A percentile compares a stretch with the other conserved stretches of the same genome.
Conservation (phyloP, 1,140 invertebrate genomes). For the Cataglyphis hispanica region DNA sequence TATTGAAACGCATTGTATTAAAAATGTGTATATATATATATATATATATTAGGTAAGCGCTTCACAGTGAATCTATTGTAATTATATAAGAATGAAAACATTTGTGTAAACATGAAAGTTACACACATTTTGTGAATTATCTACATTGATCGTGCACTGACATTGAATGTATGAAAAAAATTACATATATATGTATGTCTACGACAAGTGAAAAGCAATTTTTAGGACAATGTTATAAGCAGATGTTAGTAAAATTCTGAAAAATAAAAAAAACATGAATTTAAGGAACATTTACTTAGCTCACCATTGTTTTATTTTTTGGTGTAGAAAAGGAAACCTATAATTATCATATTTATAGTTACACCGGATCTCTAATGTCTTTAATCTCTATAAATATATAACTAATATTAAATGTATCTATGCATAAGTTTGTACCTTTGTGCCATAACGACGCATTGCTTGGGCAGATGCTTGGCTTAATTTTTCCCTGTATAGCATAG, state of each 20-base stretch:
- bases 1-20: background rate
- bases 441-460: constrained; percentile 95
- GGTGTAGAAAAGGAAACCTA: constrained; percentile 82
- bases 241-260: constrained; percentile 50
- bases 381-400: background rate
- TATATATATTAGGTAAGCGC: background rate
- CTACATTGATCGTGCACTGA: background rate
- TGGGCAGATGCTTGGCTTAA: constrained; percentile 92
- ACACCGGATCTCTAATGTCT: constrained; percentile 50
- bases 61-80: background rate
- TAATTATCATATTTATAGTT: constrained; percentile 78
- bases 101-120: constrained; percentile 14
- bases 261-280: constrained; percentile 25
- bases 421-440: constrained; percentile 90
- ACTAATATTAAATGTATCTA: background rate
- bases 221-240: constrained; percentile 46
- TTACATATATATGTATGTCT: background rate
- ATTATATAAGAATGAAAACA: background rate
- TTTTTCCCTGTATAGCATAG: constrained; percentile 96
- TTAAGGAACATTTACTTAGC: constrained; percentile 74
- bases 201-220: constrained; percentile 33
- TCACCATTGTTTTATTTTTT: constrained; percentile 83
- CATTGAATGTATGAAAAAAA: constrained; percentile 14
- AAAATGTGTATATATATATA: constrained; percentile 26
- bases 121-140: constrained; percentile 10